A percentile compares a stretch with the other conserved stretches of the same genome.
Evolutionary conservation across 2,888 invertebrate species (phyloP).

Genomic region (Rhagophthalmus giganteus): DNA sequence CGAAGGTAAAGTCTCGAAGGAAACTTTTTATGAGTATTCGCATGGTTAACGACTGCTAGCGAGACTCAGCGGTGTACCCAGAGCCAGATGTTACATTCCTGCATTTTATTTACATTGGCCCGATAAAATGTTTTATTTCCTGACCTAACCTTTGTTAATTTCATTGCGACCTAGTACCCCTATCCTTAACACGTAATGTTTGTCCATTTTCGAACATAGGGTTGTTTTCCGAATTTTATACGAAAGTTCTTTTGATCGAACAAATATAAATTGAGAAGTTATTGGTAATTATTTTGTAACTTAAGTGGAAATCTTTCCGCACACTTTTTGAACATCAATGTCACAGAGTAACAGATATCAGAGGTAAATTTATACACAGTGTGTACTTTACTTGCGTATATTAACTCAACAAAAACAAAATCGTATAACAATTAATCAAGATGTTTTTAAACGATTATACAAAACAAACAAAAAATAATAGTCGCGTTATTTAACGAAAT

Average conservation of each 20-base stretch:
- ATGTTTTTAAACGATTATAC: too few species aligned
- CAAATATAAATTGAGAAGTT: slow-evolving; percentile 12
- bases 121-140: slow-evolving; percentile 26
- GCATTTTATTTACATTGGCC: slow-evolving; percentile 24
- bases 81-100: slow-evolving; percentile 22
- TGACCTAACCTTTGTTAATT: slow-evolving; percentile 17
- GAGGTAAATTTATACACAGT: too few species aligned
- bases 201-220: slow-evolving; percentile 12
- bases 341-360: too few species aligned
- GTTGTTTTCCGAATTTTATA: slow-evolving; percentile 8
- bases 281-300: too few species aligned
- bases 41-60: slow-evolving; percentile 25
- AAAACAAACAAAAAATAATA: too few species aligned
- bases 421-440: too few species aligned
- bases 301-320: too few species aligned
- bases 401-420: too few species aligned
- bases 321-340: too few species aligned
- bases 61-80: slow-evolving; percentile 18
- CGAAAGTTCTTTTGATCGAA: slow-evolving; percentile 5
- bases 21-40: slow-evolving; percentile 23
- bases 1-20: slow-evolving; percentile 11
- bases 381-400: too few species aligned
- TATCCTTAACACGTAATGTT: slow-evolving; percentile 19
- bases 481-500: too few species aligned
- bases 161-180: slow-evolving; percentile 17